Base-by-base conservation (phyloP, 2,797 vertebrate genomes). In the Nasua narica region DNA sequence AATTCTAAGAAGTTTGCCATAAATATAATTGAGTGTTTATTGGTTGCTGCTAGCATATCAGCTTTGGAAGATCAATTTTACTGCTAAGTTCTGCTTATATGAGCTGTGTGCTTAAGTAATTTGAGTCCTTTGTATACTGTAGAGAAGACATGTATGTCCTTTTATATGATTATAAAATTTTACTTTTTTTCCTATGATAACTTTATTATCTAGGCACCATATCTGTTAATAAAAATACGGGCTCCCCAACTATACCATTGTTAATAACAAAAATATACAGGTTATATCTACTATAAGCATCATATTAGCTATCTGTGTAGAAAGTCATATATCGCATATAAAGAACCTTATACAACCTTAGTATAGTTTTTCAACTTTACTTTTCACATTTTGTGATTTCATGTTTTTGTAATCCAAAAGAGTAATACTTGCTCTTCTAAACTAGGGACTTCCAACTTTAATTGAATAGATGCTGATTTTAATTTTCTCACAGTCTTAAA, bases 301-400 rank as follows among this genome's bases (percentile, higher is more conserved):
- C n/a, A 46, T 77, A 52, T 85, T 95, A 84, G 74, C 40, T 72
- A 50, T 32, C 23, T 88, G 2, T 88, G 7, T 60, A 74, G n/a
- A 74, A 50, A 12, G 32, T 78, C 52, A 72, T 32, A 60, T 54
- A 23, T 67, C 81, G 76, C 23, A 11, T 89, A 65, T 62, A 87
- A 96, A 77, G 69, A 90, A 88, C 32, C 16, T 13, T 90, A 32
- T 4, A 79, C 12, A 69, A 32, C 78, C 27, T 52, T 67, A 35
- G 16, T 48, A 18, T 81, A 67, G 29, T 50, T 93, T 48, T 23
- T 2, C 23, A 94, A 56, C 2, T 56, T 56, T 56, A 62, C 0
- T 32, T 78, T 95, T 94, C n/a, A 70, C 15, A 50, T 81, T 67
- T 95, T 89, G 21, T 95, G 85, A 83, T 79, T 97, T 93, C 15